Percentiles rank a stretch among this genome's conserved stretches.
These are phyloP conservation scores for Amphiprion clarkii DNA, from an alignment of 2,797 vertebrate species.

Conservation along the genomic window DNA sequence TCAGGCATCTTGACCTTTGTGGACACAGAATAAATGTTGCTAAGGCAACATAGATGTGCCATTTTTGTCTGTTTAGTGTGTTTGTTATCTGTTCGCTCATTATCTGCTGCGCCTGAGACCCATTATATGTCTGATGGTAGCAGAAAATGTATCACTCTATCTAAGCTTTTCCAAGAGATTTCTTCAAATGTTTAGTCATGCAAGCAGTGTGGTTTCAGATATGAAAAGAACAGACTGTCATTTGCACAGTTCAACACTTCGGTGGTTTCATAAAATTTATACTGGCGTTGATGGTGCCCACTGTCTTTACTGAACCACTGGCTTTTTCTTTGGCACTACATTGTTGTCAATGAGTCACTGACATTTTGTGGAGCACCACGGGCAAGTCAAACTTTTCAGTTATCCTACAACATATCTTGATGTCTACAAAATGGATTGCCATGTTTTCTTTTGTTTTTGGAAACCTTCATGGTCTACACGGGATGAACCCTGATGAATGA, in stretches of 20 bases:
- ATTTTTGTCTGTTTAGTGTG: not conserved
- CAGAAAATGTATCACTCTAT: not conserved
- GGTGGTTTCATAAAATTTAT: not conserved
- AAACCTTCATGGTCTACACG: too few relatives aligned
- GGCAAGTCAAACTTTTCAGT: not conserved
- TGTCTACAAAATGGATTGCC: too few relatives aligned
- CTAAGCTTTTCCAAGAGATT: not conserved
- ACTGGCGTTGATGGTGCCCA: too few relatives aligned
- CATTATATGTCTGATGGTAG: not conserved
- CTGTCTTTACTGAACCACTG: not conserved
- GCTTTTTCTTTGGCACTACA: not conserved
- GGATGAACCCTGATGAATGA: too few relatives aligned
- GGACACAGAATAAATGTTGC: conserved; percentile 4
- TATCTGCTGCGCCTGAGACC: not conserved
- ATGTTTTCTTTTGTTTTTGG: too few relatives aligned
- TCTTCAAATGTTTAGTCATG: too few relatives aligned
- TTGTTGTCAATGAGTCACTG: not conserved
- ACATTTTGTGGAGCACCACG: not conserved
- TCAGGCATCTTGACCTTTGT: not conserved
- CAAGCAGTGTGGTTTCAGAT: not conserved
- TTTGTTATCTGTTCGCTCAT: not conserved
- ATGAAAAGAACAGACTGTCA: not conserved
- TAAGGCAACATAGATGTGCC: not conserved
- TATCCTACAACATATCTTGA: too few relatives aligned
- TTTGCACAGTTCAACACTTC: not conserved